A percentile compares a stretch with the other conserved stretches of the same genome.
phyloP scores from a whole-genome alignment of 1,140 invertebrate species.

The Pachyrhynchus sulphureomaculatus region DNA sequence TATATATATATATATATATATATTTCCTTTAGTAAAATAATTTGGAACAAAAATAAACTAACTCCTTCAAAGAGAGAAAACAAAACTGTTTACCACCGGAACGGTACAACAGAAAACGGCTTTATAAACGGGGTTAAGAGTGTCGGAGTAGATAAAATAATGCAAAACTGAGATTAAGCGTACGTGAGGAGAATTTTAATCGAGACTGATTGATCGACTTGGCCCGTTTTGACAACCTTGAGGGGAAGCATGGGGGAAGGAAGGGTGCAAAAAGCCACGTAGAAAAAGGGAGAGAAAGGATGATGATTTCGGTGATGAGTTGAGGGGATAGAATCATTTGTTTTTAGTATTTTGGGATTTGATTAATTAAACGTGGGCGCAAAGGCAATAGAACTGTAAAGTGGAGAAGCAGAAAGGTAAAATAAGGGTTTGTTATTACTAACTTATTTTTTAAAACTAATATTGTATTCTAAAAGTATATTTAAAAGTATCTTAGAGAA shows the following conservation, averaged over 20 bases:
- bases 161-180: slow-evolving; percentile 50
- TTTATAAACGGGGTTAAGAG: slow-evolving; percentile 35
- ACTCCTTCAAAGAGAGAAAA: no score
- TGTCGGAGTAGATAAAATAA: slow-evolving; percentile 46
- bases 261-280: background rate
- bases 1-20: no score
- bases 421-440: no score
- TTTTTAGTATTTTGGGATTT: slow-evolving; percentile 32
- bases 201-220: slow-evolving; percentile 49
- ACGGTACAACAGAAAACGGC: background rate
- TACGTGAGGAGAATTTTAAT: slow-evolving; percentile 51
- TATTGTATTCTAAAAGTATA: no score
- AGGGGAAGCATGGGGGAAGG: background rate
- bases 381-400: background rate
- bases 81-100: no score
- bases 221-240: slow-evolving; percentile 37
- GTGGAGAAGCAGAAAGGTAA: no score
- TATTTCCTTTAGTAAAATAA: no score
- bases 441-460: no score
- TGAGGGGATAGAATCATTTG: slow-evolving; percentile 32
- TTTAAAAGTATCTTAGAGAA: no score
- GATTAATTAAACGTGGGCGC: slow-evolving; percentile 25
- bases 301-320: slow-evolving; percentile 30
- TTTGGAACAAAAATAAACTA: no score
- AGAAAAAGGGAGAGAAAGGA: slow-evolving; percentile 20